These are phyloP conservation scores for Celastrina argiolus DNA, from an alignment of 2,888 invertebrate species.

Conservation along the genomic window DNA sequence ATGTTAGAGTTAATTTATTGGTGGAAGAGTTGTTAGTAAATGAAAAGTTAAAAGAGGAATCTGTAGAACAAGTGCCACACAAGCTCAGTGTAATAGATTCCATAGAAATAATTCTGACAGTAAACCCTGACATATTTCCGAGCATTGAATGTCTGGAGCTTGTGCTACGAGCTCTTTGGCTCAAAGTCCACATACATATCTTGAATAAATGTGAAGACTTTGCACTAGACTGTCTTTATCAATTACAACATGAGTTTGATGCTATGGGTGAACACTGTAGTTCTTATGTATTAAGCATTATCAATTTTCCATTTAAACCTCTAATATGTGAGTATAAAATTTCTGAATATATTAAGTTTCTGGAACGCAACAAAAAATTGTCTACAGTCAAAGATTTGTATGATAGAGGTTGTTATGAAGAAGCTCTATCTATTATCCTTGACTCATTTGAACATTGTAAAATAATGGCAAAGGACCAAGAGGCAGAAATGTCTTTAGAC, in stretches of 20 bases:
- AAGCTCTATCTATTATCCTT: slow-evolving; percentile 81
- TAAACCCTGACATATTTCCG: slow-evolving; percentile 58
- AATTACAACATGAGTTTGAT: slow-evolving; percentile 63
- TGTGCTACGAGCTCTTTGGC: slow-evolving; percentile 61
- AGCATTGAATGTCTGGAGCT: slow-evolving; percentile 56
- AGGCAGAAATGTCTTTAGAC: slow-evolving; percentile 70
- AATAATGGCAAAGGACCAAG: slow-evolving; percentile 57
- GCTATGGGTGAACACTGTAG: slow-evolving; percentile 61
- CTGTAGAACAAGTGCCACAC: slow-evolving; percentile 43
- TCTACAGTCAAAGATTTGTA: slow-evolving; percentile 83
- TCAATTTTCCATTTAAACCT: slow-evolving; percentile 64
- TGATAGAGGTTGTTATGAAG: slow-evolving; percentile 80
- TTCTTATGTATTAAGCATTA: slow-evolving; percentile 48
- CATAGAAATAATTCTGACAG: slow-evolving; percentile 55
- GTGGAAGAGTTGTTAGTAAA: slow-evolving; percentile 64
- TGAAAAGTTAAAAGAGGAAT: slow-evolving; percentile 47
- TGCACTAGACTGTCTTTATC: slow-evolving; percentile 64
- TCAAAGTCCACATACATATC: slow-evolving; percentile 61
- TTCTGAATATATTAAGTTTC: slow-evolving; percentile 54
- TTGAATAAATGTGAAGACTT: slow-evolving; percentile 62
- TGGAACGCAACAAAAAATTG: slow-evolving; percentile 75
- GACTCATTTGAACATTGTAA: slow-evolving; percentile 81
- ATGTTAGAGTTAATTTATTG: slow-evolving; percentile 56
- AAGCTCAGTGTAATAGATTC: slow-evolving; percentile 56
- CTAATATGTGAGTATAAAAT: slow-evolving; percentile 56